phyloP scores from a whole-genome alignment of 2,113 vertebrate genomes.

The Strix uralensis region DNA sequence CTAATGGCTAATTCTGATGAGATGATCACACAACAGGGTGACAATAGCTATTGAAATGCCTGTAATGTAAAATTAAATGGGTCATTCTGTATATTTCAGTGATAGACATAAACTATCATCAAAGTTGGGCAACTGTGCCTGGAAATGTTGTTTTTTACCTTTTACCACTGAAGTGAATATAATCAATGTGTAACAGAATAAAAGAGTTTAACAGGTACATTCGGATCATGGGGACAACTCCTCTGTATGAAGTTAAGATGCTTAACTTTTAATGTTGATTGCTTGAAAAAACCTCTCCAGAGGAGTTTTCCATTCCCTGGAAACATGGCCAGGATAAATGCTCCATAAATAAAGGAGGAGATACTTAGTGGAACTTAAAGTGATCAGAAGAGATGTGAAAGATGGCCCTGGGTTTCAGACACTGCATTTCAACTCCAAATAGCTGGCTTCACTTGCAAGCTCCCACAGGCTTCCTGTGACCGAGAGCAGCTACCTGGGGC shows the following conservation, averaged over 20 bases:
- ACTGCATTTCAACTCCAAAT: constrained; percentile 20
- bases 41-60: constrained; percentile 38
- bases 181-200: constrained; percentile 15
- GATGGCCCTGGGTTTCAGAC: constrained; percentile 23
- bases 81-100: constrained; percentile 42
- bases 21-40: constrained; percentile 12
- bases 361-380: constrained; percentile 28
- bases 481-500: constrained; percentile 16
- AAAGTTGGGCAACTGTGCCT: neutral
- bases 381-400: constrained; percentile 15
- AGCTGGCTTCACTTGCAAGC: neutral
- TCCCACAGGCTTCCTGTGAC: constrained; percentile 7
- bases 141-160: constrained; percentile 33
- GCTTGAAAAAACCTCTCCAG: constrained; percentile 34
- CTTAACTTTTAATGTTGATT: constrained; percentile 44
- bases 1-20: constrained; percentile 36
- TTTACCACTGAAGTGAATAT: constrained; percentile 22
- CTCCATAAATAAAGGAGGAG: constrained; percentile 32
- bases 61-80: constrained; percentile 49
- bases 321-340: constrained; percentile 22
- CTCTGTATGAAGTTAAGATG: neutral
- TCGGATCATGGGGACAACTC: neutral
- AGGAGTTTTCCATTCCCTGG: constrained; percentile 33
- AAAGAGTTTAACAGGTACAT: constrained; percentile 1
- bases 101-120: constrained; percentile 22